These are phyloP conservation scores for Chalcis sispes DNA, from an alignment of 2,888 invertebrate genomes.

Conservation along the genomic window DNA sequence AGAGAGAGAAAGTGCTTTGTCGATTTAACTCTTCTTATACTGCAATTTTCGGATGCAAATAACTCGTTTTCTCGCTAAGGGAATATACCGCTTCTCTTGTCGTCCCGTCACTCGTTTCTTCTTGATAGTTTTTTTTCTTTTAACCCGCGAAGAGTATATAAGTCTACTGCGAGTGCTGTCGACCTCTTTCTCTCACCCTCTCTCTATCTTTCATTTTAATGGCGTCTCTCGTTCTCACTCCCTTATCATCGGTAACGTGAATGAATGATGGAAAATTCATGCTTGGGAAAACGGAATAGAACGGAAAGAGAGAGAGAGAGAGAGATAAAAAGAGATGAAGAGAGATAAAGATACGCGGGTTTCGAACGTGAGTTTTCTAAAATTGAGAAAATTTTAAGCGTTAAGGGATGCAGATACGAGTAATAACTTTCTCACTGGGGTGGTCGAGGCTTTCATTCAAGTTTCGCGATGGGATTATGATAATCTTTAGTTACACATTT, in stretches of 20 bases:
- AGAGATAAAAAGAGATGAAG: background rate
- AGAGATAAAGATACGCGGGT: background rate
- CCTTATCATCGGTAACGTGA: conserved; percentile 44
- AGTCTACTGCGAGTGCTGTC: conserved; percentile 17
- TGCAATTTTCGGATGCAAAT: conserved; percentile 57
- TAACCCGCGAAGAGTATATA: background rate
- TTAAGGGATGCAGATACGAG: conserved; percentile 50
- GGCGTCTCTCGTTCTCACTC: conserved; percentile 48
- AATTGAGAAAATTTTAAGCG: conserved; percentile 55
- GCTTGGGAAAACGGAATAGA: conserved; percentile 42
- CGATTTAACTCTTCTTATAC: conserved; percentile 54
- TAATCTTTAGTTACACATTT: conserved; percentile 49
- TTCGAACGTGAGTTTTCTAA: conserved; percentile 56
- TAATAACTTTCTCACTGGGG: conserved; percentile 45
- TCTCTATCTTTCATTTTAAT: background rate
- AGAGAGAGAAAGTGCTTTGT: conserved; percentile 10
- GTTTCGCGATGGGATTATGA: conserved; percentile 49
- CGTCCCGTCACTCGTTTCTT: background rate
- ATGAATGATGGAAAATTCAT: conserved; percentile 54
- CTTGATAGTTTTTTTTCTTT: conserved; percentile 49
- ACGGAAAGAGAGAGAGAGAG: background rate
- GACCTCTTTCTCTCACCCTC: too few species aligned
- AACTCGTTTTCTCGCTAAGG: conserved; percentile 34
- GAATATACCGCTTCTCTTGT: conserved; percentile 12
- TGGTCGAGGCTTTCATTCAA: conserved; percentile 36